Evolutionary conservation across 2,113 vertebrate species (phyloP).

Genomic region (Microtus montanus): DNA sequence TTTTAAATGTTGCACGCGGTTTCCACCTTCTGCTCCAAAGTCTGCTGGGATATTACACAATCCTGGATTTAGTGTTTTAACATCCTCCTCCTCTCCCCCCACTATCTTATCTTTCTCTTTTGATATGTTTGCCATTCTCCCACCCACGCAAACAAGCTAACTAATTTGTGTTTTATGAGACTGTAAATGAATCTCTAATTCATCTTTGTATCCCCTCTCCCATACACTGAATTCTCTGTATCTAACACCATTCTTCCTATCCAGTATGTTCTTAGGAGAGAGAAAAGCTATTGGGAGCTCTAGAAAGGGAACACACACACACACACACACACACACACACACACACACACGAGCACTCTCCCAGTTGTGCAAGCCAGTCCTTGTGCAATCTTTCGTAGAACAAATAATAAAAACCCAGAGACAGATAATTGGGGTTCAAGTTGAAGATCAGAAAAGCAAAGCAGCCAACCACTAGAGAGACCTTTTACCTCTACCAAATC

Average conservation of each 20-base stretch:
- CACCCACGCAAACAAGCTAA: background rate
- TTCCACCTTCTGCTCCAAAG: background rate
- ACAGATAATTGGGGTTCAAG: no score
- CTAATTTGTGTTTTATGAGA: background rate
- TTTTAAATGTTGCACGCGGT: background rate
- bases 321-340: no score
- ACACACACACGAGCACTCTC: background rate
- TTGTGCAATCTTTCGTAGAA: background rate
- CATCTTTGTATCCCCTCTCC: background rate
- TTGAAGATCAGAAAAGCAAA: no score
- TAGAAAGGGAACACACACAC: background rate
- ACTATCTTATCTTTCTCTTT: background rate
- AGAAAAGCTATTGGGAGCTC: background rate
- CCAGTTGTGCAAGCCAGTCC: background rate
- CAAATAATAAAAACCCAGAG: no score
- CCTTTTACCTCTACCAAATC: no score
- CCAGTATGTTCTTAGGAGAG: background rate
- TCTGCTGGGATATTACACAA: background rate
- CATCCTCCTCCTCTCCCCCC: background rate
- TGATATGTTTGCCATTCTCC: background rate
- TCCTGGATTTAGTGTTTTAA: background rate
- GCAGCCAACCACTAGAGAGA: no score
- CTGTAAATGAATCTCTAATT: background rate
- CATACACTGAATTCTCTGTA: background rate
- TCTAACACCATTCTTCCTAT: background rate